Evolutionary conservation across 2,888 invertebrate genomes (phyloP), one percentile per base, ranked within the genome.

Genomic region (Mythimna impura): DNA sequence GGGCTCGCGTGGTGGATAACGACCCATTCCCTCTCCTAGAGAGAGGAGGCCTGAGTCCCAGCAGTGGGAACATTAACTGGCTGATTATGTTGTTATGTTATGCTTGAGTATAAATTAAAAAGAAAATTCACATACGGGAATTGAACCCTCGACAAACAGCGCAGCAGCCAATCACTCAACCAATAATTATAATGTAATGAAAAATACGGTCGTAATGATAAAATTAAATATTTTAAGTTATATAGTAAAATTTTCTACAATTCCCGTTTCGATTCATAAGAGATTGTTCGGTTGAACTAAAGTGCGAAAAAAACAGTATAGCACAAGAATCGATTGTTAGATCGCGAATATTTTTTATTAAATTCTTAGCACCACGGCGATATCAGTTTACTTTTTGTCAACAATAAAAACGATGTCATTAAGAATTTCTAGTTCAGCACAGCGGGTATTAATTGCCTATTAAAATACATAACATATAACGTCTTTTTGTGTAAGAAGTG

Each of bases 381-480:
- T 67, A 75, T 75, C 55, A 72, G 40, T 54, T 61, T 30, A 64
- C 50, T 76, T 81, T 81, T 77, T 79, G 36, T 55, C 40, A 66
- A 58, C 54, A 70, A 62, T 71, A 84, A 86, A 81, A 84, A 55
- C 69, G 50, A 69, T 62, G 12, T 78, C 63, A 77, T 81, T 78
- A 64, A 12, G n/a, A 71, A 76, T 64, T 63, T 71, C 60, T 80
- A 61, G 61, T 71, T 60, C 55, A 30, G 54, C 84, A 65, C 80
- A 86, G 84, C 86, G 40, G 84, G 84, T 76, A 82, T 76, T 84
- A 80, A 86, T 85, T 78, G 82, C 22, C 68, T 73, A 74, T 79
- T 81, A 86, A 62, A 79, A 73, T 79, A 81, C 75, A 74, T 81
- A 76, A 70, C 68, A 78, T 64, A 66, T 85, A 65, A 73, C 58